Evolutionary conservation across 2,797 vertebrate genomes (phyloP).

Genomic region (Nannoperca australis): DNA sequence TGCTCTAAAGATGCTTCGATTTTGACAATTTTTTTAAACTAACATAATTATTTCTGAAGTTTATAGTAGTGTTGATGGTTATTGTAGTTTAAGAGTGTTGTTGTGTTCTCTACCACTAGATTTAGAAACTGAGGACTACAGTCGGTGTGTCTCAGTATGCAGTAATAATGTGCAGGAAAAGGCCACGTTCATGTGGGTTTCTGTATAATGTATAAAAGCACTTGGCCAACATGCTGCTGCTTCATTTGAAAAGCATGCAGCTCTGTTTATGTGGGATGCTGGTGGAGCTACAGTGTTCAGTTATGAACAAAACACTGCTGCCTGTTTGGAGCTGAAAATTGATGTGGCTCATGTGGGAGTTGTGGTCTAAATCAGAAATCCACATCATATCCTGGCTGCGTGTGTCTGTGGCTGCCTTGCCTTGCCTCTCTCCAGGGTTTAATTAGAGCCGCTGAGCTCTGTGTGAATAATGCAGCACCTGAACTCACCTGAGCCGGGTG

Average conservation of each 20-base stretch:
- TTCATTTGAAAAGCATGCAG: neutral
- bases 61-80: no score
- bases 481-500: slow-evolving; percentile 48
- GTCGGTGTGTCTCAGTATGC: neutral
- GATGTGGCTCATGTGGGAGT: slow-evolving; percentile 36
- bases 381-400: slow-evolving; percentile 26
- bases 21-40: neutral
- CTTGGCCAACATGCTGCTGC: neutral
- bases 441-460: slow-evolving; percentile 49
- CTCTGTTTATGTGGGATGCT: slow-evolving; percentile 19
- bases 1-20: no score
- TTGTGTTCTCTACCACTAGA: no score
- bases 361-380: slow-evolving; percentile 33
- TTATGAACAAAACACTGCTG: neutral
- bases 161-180: neutral
- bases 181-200: neutral
- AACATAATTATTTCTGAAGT: no score
- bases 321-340: slow-evolving; percentile 21
- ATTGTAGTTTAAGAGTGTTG: neutral
- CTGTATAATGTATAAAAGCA: neutral
- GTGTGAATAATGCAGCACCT: slow-evolving; percentile 59
- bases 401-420: slow-evolving; percentile 1
- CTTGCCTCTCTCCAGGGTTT: slow-evolving; percentile 52
- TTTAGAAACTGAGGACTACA: no score
- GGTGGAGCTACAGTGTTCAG: slow-evolving; percentile 1